Conservation (phyloP, 2,113 vertebrate species). For the Halichoeres trimaculatus region DNA sequence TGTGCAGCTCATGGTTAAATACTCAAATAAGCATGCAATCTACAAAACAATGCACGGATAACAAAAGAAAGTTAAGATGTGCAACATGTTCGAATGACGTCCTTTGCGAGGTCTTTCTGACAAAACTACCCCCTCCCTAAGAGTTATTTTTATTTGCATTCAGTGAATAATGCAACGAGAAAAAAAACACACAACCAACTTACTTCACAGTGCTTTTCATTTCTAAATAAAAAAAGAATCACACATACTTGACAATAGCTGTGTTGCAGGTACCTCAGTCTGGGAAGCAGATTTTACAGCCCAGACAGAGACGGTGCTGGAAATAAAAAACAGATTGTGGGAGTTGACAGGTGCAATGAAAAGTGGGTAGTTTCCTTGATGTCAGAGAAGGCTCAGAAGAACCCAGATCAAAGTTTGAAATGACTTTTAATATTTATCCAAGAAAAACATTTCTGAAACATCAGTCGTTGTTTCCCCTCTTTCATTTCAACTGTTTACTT, state of each 20-base stretch:
- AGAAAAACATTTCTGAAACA: conserved; percentile 71
- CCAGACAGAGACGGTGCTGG: conserved; percentile 64
- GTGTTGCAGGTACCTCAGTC: conserved; percentile 40
- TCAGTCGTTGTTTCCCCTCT: conserved; percentile 66
- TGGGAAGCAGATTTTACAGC: conserved; percentile 53
- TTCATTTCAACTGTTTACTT: conserved; percentile 59
- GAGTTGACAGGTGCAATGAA: conserved; percentile 77
- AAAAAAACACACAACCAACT: conserved; percentile 43
- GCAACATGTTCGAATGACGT: background rate
- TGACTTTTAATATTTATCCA: conserved; percentile 78
- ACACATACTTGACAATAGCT: conserved; percentile 70
- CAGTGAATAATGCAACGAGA: conserved; percentile 55
- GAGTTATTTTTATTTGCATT: conserved; percentile 70
- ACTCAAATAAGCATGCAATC: conserved; percentile 7
- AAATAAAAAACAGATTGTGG: conserved; percentile 76
- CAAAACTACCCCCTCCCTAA: conserved; percentile 34
- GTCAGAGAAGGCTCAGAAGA: conserved; percentile 67
- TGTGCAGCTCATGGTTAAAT: conserved; percentile 7
- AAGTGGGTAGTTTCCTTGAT: conserved; percentile 77
- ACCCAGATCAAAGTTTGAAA: conserved; percentile 73
- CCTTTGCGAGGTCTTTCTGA: conserved; percentile 15
- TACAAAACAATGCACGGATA: conserved; percentile 9
- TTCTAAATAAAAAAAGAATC: conserved; percentile 34
- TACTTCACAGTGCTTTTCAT: conserved; percentile 66
- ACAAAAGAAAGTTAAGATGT: conserved; percentile 12